Evolutionary conservation across 2,113 vertebrate genomes (phyloP).

Genomic region (Probosciger aterrimus): DNA sequence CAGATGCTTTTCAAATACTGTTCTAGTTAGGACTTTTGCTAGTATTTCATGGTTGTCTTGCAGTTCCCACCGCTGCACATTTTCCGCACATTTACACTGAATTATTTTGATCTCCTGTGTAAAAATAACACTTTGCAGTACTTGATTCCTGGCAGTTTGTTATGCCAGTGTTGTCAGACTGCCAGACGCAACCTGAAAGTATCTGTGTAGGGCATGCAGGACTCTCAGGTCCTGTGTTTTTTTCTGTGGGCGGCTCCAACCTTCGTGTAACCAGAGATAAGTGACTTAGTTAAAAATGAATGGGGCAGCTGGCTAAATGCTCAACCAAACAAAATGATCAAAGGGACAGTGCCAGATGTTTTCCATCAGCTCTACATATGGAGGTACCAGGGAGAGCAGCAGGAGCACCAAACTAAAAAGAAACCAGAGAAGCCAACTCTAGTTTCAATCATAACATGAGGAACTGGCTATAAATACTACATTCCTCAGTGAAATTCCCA

Average conservation of each 20-base stretch:
- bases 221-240: not conserved
- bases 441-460: conserved; percentile 70
- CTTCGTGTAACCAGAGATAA: conserved; percentile 52
- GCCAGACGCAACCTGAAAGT: not conserved
- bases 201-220: not conserved
- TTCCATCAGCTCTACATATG: conserved; percentile 58
- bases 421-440: conserved; percentile 71
- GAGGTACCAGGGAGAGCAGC: conserved; percentile 63
- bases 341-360: conserved; percentile 74
- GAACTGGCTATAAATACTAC: conserved; percentile 68
- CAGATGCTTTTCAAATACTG: not conserved
- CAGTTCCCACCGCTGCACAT: not conserved
- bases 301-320: conserved; percentile 69
- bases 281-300: conserved; percentile 66
- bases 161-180: not conserved
- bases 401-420: conserved; percentile 64
- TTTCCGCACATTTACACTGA: not conserved
- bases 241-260: conserved; percentile 25
- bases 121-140: not conserved
- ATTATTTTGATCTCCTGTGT: not conserved
- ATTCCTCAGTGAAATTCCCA: conserved; percentile 41
- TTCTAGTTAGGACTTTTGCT: not conserved
- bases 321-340: conserved; percentile 66
- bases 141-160: not conserved
- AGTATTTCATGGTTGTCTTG: not conserved